These are phyloP conservation scores for Caenorhabditis japonica DNA, from an alignment of 2,888 invertebrate genomes.

Conservation along the genomic window DNA sequence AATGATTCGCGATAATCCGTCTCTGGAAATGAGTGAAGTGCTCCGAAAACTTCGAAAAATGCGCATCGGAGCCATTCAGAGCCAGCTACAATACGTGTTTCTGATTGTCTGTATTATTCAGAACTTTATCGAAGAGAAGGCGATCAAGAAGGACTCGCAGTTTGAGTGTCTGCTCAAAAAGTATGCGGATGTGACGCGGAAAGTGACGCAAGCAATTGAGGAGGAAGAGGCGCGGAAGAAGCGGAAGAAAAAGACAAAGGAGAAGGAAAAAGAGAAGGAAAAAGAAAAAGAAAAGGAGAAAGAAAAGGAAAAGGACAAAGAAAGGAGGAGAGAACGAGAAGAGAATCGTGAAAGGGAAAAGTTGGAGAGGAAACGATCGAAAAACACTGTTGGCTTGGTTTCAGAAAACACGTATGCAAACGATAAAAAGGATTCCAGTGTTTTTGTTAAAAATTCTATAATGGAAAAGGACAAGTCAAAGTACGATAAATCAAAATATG, in stretches of 20 bases:
- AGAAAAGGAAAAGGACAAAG: conserved; percentile 3
- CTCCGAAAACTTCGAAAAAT: conserved; percentile 37
- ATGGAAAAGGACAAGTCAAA: too few species aligned
- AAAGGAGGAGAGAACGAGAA: neutral
- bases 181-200: conserved; percentile 24
- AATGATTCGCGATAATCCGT: conserved; percentile 32
- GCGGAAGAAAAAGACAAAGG: conserved; percentile 11
- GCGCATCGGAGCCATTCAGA: conserved; percentile 39
- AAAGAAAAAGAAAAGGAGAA: conserved; percentile 5
- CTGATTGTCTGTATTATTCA: conserved; percentile 19
- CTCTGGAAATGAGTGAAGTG: conserved; percentile 13
- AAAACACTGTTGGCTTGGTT: too few species aligned
- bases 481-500: too few species aligned
- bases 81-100: conserved; percentile 49
- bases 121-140: conserved; percentile 37
- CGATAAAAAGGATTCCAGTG: too few species aligned
- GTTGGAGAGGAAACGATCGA: too few species aligned
- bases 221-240: conserved; percentile 4
- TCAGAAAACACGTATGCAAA: too few species aligned
- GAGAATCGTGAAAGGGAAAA: too few species aligned
- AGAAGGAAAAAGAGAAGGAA: conserved; percentile 10
- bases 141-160: conserved; percentile 2
- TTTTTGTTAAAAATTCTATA: too few species aligned
- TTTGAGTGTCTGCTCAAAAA: conserved; percentile 26
- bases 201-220: conserved; percentile 6